Evolutionary conservation across 2,113 vertebrate species (phyloP).

Genomic region (Lampris megalopsis): DNA sequence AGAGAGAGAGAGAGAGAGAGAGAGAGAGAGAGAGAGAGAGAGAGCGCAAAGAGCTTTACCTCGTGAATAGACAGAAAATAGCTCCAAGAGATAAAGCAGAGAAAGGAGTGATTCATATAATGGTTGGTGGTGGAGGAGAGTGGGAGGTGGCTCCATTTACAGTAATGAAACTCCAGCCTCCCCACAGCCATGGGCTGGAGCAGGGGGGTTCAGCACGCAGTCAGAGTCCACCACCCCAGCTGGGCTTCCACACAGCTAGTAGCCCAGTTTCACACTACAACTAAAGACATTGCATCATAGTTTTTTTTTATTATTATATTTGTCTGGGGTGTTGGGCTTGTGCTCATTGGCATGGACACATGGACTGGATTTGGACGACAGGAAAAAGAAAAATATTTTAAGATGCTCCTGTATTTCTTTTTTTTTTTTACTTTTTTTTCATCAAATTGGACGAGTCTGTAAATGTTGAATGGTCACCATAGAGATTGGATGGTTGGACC

Average conservation of each 20-base stretch:
- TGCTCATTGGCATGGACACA: no score
- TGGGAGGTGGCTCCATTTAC: constrained; percentile 72
- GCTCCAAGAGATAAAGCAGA: constrained; percentile 48
- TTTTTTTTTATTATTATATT: background rate
- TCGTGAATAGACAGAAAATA: constrained; percentile 35
- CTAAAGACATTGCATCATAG: constrained; percentile 40
- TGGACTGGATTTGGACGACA: no score
- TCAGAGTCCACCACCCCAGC: constrained; percentile 21
- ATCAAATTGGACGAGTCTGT: no score
- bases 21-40: background rate
- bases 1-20: background rate
- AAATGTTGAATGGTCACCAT: no score
- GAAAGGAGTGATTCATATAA: constrained; percentile 62
- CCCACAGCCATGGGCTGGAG: constrained; percentile 36
- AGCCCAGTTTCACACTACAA: constrained; percentile 16
- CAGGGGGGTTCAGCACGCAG: constrained; percentile 17
- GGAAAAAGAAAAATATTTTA: no score
- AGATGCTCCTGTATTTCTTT: no score
- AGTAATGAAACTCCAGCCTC: constrained; percentile 53
- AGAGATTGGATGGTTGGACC: no score
- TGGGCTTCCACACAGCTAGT: background rate
- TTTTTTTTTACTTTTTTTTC: background rate
- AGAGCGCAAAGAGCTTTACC: background rate
- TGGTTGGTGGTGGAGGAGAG: constrained; percentile 66
- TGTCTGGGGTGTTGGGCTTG: no score